Percentiles rank a stretch among this genome's conserved stretches.
Evolutionary conservation across 2,888 invertebrate genomes (phyloP).

Genomic region (Keiferia lycopersicella): DNA sequence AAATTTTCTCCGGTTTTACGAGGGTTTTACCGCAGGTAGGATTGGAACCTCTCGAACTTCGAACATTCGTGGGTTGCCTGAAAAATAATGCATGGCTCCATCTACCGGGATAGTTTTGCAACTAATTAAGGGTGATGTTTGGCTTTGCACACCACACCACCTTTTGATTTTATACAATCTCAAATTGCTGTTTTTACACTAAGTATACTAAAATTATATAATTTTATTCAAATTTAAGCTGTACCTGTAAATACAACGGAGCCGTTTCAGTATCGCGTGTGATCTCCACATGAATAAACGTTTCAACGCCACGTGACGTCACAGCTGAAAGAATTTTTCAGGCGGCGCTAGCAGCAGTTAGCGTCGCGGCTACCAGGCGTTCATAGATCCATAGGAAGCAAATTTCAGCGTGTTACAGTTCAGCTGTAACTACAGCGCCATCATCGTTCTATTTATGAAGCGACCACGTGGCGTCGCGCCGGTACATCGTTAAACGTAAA

Average conservation of each 20-base stretch:
- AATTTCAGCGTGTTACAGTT: conserved; percentile 56
- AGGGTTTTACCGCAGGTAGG: no score
- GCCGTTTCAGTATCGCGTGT: background rate
- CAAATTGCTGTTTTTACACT: background rate
- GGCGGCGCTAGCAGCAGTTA: conserved; percentile 64
- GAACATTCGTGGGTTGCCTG: no score
- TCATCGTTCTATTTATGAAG: conserved; percentile 39
- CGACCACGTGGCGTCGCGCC: conserved; percentile 19
- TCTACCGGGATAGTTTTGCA: no score
- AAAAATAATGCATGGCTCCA: no score
- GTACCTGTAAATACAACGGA: no score
- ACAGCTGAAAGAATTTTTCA: conserved; percentile 38
- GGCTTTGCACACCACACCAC: no score
- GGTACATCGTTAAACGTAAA: conserved; percentile 4
- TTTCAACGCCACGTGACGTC: background rate
- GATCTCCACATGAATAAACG: background rate
- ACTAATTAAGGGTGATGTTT: no score
- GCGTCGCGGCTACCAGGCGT: conserved; percentile 64
- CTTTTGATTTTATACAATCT: no score
- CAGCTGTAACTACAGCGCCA: conserved; percentile 27
- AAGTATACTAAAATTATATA: no score
- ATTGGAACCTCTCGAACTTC: no score
- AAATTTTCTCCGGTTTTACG: no score
- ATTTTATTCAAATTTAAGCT: no score
- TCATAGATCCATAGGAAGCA: conserved; percentile 45